Evolutionary conservation across 2,113 vertebrate genomes (phyloP).

Genomic region (Labeo catla): DNA sequence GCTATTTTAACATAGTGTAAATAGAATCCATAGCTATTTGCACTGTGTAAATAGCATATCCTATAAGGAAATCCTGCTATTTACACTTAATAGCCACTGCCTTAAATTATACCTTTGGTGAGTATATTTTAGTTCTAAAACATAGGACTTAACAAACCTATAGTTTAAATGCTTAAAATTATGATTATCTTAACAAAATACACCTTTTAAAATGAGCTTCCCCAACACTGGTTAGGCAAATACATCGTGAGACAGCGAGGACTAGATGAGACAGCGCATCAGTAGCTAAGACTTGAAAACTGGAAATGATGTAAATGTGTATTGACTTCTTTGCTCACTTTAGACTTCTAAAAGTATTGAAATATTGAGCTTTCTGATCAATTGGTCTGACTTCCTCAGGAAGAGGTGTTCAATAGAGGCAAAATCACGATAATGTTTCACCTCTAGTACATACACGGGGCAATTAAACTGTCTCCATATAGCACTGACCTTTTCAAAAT

Average conservation of each 20-base stretch:
- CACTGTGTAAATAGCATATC: no score
- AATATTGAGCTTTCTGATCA: slow-evolving; percentile 1
- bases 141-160: not conserved
- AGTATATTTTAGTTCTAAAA: not conserved
- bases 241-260: not conserved
- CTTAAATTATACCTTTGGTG: not conserved
- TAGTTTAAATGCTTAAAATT: not conserved
- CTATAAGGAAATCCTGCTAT: no score
- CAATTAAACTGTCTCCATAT: not conserved
- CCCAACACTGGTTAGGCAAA: not conserved
- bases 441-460: not conserved
- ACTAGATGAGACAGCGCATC: not conserved
- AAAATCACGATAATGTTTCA: not conserved
- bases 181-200: not conserved
- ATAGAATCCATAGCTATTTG: no score
- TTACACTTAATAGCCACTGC: no score
- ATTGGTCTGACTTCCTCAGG: not conserved
- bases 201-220: not conserved
- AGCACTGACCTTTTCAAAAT: not conserved
- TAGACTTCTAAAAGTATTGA: slow-evolving; percentile 1
- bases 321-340: not conserved
- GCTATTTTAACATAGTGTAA: no score
- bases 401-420: not conserved
- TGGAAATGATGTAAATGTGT: not conserved
- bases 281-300: not conserved